Conservation (phyloP, 2,797 vertebrate species). For the Pseudochirops corinnae region DNA sequence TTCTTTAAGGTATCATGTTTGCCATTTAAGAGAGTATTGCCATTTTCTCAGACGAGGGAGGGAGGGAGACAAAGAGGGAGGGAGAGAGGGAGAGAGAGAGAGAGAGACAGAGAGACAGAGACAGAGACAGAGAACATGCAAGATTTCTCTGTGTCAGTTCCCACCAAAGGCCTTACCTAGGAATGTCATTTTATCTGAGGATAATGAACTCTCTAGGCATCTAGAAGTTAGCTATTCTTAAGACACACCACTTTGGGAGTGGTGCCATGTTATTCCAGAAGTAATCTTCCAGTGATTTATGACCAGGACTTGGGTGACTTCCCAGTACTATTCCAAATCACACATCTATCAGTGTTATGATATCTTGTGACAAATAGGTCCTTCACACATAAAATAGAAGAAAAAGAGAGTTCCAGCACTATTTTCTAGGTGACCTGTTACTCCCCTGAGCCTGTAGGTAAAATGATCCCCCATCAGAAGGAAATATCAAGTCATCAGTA, state of each 20-base stretch:
- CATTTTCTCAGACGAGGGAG: not conserved
- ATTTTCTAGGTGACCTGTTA: not conserved
- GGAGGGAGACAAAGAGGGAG: no score
- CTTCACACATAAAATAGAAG: not conserved
- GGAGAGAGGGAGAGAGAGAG: no score
- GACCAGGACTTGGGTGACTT: conserved; percentile 9
- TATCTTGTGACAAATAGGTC: not conserved
- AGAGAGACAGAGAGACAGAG: no score
- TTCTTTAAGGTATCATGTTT: not conserved
- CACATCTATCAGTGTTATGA: not conserved
- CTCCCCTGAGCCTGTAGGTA: not conserved
- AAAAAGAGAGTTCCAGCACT: not conserved
- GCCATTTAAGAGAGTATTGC: not conserved
- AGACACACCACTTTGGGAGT: not conserved
- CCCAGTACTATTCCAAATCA: not conserved
- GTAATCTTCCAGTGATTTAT: conserved; percentile 15
- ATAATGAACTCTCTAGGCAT: not conserved
- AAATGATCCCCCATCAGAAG: not conserved
- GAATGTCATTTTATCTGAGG: not conserved
- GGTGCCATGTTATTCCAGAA: not conserved
- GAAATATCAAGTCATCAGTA: not conserved
- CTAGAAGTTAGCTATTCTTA: not conserved
- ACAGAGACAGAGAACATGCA: no score
- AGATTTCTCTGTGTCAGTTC: fast-evolving
- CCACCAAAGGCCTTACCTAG: not conserved